Evolutionary conservation across 1,140 invertebrate genomes (phyloP).

Genomic region (Capitella teleta): DNA sequence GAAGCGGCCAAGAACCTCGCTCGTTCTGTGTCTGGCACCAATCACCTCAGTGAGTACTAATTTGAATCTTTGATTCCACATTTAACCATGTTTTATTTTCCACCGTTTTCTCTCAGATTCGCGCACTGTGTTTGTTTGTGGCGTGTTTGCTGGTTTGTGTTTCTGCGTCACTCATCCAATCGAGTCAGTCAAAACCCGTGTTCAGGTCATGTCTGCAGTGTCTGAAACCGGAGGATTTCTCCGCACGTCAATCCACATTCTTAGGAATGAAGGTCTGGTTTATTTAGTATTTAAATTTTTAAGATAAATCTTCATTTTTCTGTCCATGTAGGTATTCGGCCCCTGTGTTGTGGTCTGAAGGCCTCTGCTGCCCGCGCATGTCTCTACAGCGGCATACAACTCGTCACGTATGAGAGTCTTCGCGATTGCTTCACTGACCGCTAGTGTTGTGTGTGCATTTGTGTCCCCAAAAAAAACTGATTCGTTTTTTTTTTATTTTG

Average conservation of each 20-base stretch:
- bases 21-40: no score
- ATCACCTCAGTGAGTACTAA: no score
- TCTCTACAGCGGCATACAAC: constrained; percentile 7
- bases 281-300: no score
- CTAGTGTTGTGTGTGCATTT: no score
- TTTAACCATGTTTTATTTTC: no score
- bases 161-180: constrained; percentile 8
- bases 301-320: no score
- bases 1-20: constrained; percentile 1
- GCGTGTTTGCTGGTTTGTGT: constrained; percentile 7
- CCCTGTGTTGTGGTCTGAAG: background rate
- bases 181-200: constrained; percentile 7
- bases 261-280: constrained; percentile 8
- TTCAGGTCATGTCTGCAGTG: constrained; percentile 7
- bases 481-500: no score
- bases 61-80: no score
- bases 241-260: background rate
- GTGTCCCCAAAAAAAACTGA: no score
- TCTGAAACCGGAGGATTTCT: constrained; percentile 1
- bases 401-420: constrained; percentile 2
- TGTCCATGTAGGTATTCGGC: background rate
- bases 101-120: background rate
- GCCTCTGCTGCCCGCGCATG: constrained; percentile 1
- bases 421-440: background rate
- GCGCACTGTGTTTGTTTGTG: background rate